Evolutionary conservation across 92 coral and sea anemone genomes (phyloP).

Genomic region (Porites divaricata): DNA sequence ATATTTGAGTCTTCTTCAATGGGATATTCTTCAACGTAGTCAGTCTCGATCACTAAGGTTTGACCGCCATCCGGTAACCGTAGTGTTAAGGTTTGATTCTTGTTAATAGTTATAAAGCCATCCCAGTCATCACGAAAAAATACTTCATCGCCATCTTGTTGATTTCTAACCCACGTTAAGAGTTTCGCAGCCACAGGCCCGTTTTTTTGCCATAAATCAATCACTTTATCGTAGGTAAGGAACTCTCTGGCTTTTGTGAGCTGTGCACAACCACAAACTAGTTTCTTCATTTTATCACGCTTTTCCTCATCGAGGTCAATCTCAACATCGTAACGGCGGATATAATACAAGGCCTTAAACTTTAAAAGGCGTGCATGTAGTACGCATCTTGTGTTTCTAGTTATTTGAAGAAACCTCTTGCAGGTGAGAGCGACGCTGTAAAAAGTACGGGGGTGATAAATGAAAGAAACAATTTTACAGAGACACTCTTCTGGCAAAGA

Average conservation of each 20-base stretch:
- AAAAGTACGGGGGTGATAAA: constrained; percentile 31
- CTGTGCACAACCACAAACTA: constrained; percentile 18
- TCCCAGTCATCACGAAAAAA: neutral
- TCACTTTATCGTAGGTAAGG: constrained; percentile 33
- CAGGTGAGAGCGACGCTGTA: constrained; percentile 49
- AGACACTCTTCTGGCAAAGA: constrained; percentile 53
- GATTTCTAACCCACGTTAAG: constrained; percentile 67
- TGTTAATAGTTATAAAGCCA: neutral
- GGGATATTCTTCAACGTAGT: neutral
- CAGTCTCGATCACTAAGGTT: constrained; percentile 23
- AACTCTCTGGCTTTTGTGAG: constrained; percentile 2
- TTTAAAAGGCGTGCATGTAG: constrained; percentile 35
- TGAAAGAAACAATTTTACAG: constrained; percentile 19
- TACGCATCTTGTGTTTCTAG: constrained; percentile 19
- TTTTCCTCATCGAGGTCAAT: neutral
- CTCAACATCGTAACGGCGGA: constrained; percentile 27
- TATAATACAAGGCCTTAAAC: constrained; percentile 48
- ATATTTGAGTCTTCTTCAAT: neutral
- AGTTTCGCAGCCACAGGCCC: constrained; percentile 82
- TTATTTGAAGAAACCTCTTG: constrained; percentile 38
- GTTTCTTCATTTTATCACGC: neutral
- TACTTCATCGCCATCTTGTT: neutral
- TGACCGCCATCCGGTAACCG: constrained; percentile 26
- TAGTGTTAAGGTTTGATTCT: constrained; percentile 13
- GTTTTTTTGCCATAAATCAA: constrained; percentile 58